These are phyloP conservation scores for Ryuthela nishihirai DNA, from an alignment of 2,888 invertebrate species.

Conservation along the genomic window DNA sequence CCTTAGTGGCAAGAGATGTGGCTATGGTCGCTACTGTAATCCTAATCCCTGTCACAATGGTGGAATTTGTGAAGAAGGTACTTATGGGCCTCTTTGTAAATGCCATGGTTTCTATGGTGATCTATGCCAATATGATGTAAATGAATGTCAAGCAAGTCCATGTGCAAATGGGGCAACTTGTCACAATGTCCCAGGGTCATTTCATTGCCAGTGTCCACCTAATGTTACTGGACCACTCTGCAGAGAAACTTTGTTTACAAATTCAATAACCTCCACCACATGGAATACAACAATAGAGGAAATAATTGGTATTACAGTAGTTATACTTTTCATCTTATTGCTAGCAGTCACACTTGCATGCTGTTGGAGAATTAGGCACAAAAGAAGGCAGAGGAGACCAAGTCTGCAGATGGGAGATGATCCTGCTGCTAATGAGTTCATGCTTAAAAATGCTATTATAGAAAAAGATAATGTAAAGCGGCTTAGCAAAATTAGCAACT, in stretches of 20 bases:
- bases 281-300: conserved; percentile 63
- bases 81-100: conserved; percentile 72
- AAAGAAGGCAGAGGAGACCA: conserved; percentile 23
- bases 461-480: conserved; percentile 58
- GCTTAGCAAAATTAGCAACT: conserved; percentile 76
- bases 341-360: conserved; percentile 55
- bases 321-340: conserved; percentile 57
- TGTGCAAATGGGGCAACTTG: conserved; percentile 90
- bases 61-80: conserved; percentile 83
- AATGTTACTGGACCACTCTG: conserved; percentile 48
- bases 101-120: conserved; percentile 77
- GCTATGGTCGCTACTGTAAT: conserved; percentile 84
- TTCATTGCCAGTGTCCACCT: conserved; percentile 55
- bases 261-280: conserved; percentile 58
- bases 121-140: conserved; percentile 74
- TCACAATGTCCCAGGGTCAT: conserved; percentile 59
- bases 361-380: conserved; percentile 47
- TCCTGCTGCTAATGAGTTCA: conserved; percentile 45
- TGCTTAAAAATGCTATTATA: conserved; percentile 44
- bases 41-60: conserved; percentile 79
- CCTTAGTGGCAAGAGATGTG: conserved; percentile 73
- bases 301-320: conserved; percentile 52
- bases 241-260: conserved; percentile 40
- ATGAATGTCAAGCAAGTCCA: conserved; percentile 77
- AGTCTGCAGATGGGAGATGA: conserved; percentile 30